These are phyloP conservation scores for Aplodontia rufa DNA, from an alignment of 2,113 vertebrate genomes.

Conservation along the genomic window DNA sequence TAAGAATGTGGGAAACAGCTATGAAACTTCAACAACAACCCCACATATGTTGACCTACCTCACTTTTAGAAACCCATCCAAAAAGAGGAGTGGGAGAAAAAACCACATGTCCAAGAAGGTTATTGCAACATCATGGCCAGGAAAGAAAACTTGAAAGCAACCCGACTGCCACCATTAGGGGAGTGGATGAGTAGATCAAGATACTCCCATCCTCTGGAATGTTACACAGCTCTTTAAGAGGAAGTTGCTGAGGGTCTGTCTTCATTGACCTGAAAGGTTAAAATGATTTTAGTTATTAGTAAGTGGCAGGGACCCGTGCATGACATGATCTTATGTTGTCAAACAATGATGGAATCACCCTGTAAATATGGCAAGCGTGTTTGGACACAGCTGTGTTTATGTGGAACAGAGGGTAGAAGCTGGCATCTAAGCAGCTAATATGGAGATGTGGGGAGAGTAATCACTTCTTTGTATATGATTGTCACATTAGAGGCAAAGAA, in stretches of 20 bases:
- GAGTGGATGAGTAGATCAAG: not conserved
- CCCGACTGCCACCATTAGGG: not conserved
- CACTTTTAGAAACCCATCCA: not conserved
- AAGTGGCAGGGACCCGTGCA: not conserved
- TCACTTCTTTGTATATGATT: not conserved
- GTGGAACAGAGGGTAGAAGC: not conserved
- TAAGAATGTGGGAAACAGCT: not conserved
- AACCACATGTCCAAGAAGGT: not conserved
- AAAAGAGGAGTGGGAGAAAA: not conserved
- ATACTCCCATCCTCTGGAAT: not conserved
- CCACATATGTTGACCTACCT: not conserved
- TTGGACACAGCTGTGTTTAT: not conserved
- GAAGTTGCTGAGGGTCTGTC: not conserved
- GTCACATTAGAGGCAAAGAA: not conserved
- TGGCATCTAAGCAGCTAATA: not conserved
- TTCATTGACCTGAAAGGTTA: not conserved
- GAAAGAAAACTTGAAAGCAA: not conserved
- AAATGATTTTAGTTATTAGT: not conserved
- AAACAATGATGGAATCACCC: not conserved
- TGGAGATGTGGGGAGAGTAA: not conserved
- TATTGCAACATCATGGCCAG: not conserved
- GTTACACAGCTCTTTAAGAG: not conserved
- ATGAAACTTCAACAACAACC: not conserved
- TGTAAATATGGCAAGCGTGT: not conserved
- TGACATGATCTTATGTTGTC: not conserved